Base-by-base conservation (phyloP, 2,888 invertebrate genomes). In the Autographa gamma region DNA sequence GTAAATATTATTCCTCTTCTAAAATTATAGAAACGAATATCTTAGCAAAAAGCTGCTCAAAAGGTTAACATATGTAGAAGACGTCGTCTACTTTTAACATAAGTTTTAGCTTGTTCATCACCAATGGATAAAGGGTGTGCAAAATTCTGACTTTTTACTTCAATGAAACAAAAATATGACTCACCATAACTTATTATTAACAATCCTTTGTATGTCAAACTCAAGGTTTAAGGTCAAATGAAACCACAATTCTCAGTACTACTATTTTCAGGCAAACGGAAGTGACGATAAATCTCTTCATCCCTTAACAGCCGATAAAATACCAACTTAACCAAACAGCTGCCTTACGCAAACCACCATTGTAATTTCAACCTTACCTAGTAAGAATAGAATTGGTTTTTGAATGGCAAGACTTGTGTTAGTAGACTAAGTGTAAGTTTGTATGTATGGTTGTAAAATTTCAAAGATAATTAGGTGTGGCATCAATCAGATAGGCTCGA, bases 391-490 rank as follows among this genome's bases (percentile, higher is more conserved):
- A 7, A 19, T 31, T 58, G 14, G 2, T 63, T 41, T 31, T 74
- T 25, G 0, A 48, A 38, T 32, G 7, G 6, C 18, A 0, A 5
- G 19, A 8, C 0, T 0, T 8, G 0, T 19, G 14, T 56, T 54
- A 63, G 2, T n/a, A 11, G 11, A 38, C 0, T 38, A 11, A 38
- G 0, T 38, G 31, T 73, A 81, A 66, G 48, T 69, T 84, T 68
- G 79, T 73, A 34, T 32, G 56, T 65, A 69, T 79, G 69, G 64
- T 80, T 84, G 86, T 83, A 74, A 86, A 84, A 85, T 89, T 89
- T 88, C 83, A 79, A 80, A 86, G 82, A 81, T 91, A 93, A 93
- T 93, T 93, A 93, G 90, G 83, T 84, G 87, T 84, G 87, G 80
- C 90, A 89, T 91, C 85, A 81, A 90, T 92, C 92, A 91, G 71